Evolutionary conservation across 2,888 invertebrate species (phyloP), one percentile per base, ranked within the genome.

Genomic region (Heterodera filipjevi): DNA sequence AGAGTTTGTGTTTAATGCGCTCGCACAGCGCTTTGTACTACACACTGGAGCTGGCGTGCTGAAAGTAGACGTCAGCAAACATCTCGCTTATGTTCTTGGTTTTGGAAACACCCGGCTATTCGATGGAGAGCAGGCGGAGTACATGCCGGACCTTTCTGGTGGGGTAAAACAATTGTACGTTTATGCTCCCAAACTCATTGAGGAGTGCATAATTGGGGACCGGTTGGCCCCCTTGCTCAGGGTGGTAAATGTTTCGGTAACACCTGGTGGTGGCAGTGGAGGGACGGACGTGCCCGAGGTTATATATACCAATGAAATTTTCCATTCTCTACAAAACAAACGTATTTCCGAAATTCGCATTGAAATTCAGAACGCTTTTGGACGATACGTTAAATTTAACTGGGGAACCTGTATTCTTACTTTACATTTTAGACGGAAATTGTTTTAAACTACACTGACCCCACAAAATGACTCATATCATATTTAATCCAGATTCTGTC

Each of bases 181-280:
- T 2, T 80, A 81, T 27, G 71, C 81, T 0, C 80, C 80, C 1
- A 77, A 77, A 16, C 81, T 80, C 19, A 70, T 81, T 8, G 74
- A 79, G 49, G 66, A 81, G 22, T 59, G 35, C 8, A 39, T 30
- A 8, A 59, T 79, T n/a, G 80, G 80, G 19, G 66, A 81, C n/a
- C n/a, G 44, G 27, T 72, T 46, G 22, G 81, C 80, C 12, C 80
- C 80, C 2, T n/a, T 79, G 2, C 46, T 79, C 2, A 71, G 80
- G 1, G 53, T 79, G 32, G 79, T 79, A 6, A 64, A 66, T 19
- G 80, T 71, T 0, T 19, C 14, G 2, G 80, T 35, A 22, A 39
- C n/a, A 19, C 70, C 19, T 2, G 80, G 71, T 16, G n/a, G 39
- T 10, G 39, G 39, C 3, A n/a, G n/a, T n/a, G 39, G 39, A 3